Percentiles rank a stretch among this genome's conserved stretches.
These are phyloP conservation scores for Plumapathes pennacea DNA, from an alignment of 92 coral and sea anemone genomes.

Conservation along the genomic window DNA sequence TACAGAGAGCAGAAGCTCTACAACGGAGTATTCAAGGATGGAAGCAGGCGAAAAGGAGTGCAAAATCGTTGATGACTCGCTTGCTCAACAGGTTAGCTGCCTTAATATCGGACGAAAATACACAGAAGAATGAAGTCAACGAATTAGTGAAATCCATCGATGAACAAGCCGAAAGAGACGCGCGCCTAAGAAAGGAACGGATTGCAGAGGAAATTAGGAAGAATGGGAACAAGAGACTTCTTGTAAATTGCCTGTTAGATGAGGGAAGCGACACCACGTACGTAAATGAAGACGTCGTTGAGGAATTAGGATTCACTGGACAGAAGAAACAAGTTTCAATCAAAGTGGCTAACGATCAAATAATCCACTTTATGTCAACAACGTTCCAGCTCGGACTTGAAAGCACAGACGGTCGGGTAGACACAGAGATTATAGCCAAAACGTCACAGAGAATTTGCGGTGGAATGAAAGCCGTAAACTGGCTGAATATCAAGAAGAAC, in stretches of 20 bases:
- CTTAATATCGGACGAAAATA: no score
- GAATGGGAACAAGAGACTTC: constrained; percentile 34
- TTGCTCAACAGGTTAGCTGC: no score
- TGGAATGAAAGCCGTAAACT: constrained; percentile 54
- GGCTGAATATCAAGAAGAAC: constrained; percentile 32
- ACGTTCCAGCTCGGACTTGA: constrained; percentile 54
- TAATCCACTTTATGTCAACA: constrained; percentile 36
- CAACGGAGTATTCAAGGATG: no score
- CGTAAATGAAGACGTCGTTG: constrained; percentile 57
- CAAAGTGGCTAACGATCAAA: constrained; percentile 39
- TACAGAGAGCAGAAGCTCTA: no score
- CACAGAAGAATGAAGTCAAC: no score
- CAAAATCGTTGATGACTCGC: no score
- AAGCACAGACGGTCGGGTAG: constrained; percentile 47
- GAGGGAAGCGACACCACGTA: constrained; percentile 57
- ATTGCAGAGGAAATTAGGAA: no score
- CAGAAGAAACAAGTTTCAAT: constrained; percentile 20
- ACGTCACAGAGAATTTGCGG: constrained; percentile 53
- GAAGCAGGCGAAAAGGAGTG: no score
- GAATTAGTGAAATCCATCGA: no score
- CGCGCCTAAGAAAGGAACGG: no score
- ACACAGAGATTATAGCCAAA: constrained; percentile 40
- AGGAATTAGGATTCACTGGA: constrained; percentile 46
- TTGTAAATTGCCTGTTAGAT: constrained; percentile 49
- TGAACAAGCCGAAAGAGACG: no score